Conservation (phyloP, 1,140 invertebrate genomes). For the Cheumatopsyche charites region DNA sequence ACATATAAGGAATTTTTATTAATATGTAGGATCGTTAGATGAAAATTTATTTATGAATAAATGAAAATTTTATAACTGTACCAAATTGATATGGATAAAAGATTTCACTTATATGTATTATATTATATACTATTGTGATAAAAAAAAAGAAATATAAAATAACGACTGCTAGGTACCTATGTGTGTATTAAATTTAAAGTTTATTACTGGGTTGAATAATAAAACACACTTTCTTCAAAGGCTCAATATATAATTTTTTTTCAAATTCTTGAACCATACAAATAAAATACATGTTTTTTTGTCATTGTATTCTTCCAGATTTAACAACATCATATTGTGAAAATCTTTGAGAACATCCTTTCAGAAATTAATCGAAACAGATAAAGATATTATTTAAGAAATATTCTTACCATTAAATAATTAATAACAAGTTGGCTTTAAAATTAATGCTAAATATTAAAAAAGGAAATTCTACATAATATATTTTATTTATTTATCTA, state of each 20-base stretch:
- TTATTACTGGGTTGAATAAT: too few relatives aligned
- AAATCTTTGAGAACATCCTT: conserved; percentile 8
- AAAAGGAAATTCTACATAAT: conserved; percentile 32
- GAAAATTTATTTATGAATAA: too few relatives aligned
- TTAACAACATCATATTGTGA: neutral
- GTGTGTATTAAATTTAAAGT: too few relatives aligned
- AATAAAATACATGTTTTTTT: conserved; percentile 33
- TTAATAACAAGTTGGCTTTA: conserved; percentile 39
- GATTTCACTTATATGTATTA: too few relatives aligned
- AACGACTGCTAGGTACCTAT: too few relatives aligned
- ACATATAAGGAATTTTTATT: too few relatives aligned
- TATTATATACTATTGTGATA: too few relatives aligned
- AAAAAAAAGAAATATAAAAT: too few relatives aligned
- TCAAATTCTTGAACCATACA: conserved; percentile 33
- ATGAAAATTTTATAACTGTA: too few relatives aligned
- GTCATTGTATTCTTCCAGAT: conserved; percentile 13
- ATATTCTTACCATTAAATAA: conserved; percentile 35
- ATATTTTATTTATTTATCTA: conserved; percentile 34
- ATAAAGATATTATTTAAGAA: conserved; percentile 25
- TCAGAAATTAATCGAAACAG: conserved; percentile 26
- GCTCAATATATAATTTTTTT: conserved; percentile 37
- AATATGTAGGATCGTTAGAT: too few relatives aligned
- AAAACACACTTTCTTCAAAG: neutral
- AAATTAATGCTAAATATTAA: conserved; percentile 37
- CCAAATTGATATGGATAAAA: too few relatives aligned